Base-by-base conservation (phyloP, 1,140 invertebrate species). In the Carcinoscorpius rotundicauda region DNA sequence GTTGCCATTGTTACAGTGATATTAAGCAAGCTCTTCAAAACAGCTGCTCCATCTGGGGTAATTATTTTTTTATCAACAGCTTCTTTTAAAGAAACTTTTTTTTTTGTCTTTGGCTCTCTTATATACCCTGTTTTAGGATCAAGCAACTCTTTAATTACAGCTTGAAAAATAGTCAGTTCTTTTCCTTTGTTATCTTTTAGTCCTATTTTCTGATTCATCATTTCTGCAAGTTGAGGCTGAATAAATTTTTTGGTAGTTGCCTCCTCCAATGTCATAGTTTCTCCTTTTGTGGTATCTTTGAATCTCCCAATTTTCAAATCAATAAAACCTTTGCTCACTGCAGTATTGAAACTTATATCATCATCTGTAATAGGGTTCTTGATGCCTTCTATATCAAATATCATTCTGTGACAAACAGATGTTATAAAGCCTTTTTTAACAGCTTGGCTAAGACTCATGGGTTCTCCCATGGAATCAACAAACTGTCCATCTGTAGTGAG, bases 361-460 rank as follows among this genome's bases (percentile, higher is more conserved):
- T 91, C 87, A 49, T 84, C 86, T 61, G 85, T 87, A 66, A 85
- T 81, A 1, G 87, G 85, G 76, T 95, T 89, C 73, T 86, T 87
- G 73, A 97, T 92, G 65, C 87, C 91, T 70, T 92, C 89, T 64
- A 94, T 89, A 74, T 95, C 87, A 75, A 96, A 95, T 66, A 93
- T 87, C 3, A 88, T 89, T 76, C 89, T 89, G 74, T 89, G 87
- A 5, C 85, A 83, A 4, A 95, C 86, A 6, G 92, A 89, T 5
- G 89, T 89, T 52, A 97, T 86, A 11, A 90, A 80, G 53, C 93
- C 93, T 66, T 86, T 82, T 73, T 89, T 86, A 4, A 93, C 86
- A 4, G 92, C 93, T 73, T 93, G 86, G 53, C 74, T 64, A 48
- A 95, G 85, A 51, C 84, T 81, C 10, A 88, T 81, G 49, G 83